phyloP scores from a whole-genome alignment of 1,140 invertebrate species.

The Ephestia elutella region DNA sequence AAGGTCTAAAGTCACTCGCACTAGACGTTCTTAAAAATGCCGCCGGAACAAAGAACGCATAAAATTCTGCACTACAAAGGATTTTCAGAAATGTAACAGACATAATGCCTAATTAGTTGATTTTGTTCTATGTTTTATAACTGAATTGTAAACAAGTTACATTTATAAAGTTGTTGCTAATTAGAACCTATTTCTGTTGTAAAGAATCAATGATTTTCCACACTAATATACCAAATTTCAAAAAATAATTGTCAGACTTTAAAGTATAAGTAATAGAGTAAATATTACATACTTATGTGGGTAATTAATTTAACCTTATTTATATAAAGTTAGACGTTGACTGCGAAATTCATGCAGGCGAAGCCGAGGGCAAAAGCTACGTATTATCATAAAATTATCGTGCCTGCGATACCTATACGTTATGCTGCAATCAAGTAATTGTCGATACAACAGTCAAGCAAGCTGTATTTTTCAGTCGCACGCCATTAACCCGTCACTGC shows the following conservation, averaged over 20 bases:
- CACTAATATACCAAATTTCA: too few species aligned
- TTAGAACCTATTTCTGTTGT: neutral
- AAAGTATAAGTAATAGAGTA: too few species aligned
- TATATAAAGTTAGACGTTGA: too few species aligned
- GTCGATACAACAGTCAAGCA: neutral
- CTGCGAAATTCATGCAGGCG: too few species aligned
- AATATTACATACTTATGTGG: too few species aligned
- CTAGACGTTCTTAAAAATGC: slow-evolving; percentile 32
- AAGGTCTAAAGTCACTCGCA: slow-evolving; percentile 26
- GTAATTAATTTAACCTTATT: too few species aligned
- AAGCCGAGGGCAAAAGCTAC: too few species aligned
- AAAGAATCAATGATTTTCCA: too few species aligned
- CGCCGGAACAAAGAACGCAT: slow-evolving; percentile 57
- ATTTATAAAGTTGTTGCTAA: neutral
- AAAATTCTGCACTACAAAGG: slow-evolving; percentile 63
- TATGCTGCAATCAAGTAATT: neutral
- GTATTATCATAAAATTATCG: too few species aligned
- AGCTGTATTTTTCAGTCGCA: slow-evolving; percentile 15
- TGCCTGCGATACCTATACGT: too few species aligned
- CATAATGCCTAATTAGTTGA: slow-evolving; percentile 65
- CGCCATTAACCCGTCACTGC: slow-evolving; percentile 27
- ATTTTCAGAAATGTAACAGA: slow-evolving; percentile 62
- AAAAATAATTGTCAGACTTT: too few species aligned
- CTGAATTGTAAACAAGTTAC: neutral
- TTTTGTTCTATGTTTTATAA: slow-evolving; percentile 28